A percentile compares a stretch with the other conserved stretches of the same genome.
Evolutionary conservation across 2,113 vertebrate genomes (phyloP).

Genomic region (Diphyllodes magnificus): DNA sequence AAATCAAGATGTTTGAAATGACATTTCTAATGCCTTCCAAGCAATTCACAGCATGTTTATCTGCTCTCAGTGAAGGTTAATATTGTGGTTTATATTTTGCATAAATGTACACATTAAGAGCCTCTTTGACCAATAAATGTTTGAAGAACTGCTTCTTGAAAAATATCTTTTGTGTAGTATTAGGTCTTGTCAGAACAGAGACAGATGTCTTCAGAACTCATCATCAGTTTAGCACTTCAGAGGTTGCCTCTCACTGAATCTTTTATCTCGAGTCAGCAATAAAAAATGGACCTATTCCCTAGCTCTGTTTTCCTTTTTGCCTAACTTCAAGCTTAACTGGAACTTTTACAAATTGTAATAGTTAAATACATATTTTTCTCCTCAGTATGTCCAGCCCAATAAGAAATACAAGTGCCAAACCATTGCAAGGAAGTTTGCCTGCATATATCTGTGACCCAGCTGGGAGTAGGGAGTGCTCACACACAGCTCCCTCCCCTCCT

Average conservation of each 20-base stretch:
- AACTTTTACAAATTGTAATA: background rate
- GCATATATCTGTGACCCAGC: background rate
- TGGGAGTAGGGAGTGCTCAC: background rate
- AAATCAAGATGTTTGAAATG: background rate
- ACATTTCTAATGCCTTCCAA: background rate
- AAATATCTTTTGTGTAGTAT: background rate
- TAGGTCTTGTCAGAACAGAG: background rate
- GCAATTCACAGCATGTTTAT: background rate
- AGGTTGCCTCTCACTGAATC: background rate
- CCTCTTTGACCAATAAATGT: background rate
- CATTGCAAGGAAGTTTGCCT: background rate
- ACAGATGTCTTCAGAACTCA: background rate
- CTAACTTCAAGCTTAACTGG: background rate
- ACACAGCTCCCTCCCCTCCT: background rate
- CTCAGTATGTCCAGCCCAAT: background rate
- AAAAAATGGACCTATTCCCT: background rate
- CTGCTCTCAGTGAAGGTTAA: background rate
- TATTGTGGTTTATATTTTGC: background rate
- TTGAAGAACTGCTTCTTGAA: background rate
- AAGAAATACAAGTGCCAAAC: background rate
- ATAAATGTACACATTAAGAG: background rate
- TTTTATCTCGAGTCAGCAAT: background rate
- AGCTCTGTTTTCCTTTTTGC: background rate
- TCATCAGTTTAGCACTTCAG: background rate
- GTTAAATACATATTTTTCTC: background rate